These are phyloP conservation scores for Sebastes reedi DNA, from an alignment of 2,797 vertebrate species.

Conservation along the genomic window DNA sequence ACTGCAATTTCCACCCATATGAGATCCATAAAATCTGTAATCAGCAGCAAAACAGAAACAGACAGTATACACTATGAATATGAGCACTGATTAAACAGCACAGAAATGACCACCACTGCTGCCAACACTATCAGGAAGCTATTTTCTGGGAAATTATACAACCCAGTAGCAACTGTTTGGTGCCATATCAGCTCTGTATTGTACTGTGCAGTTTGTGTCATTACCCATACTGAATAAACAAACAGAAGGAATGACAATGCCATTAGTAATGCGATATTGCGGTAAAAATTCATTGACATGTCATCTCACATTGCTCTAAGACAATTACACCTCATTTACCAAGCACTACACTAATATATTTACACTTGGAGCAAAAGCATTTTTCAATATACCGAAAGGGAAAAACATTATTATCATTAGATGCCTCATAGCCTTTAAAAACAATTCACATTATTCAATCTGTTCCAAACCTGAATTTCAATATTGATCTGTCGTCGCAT, in stretches of 20 bases:
- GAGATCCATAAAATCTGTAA: constrained; percentile 27
- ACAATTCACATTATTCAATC: constrained; percentile 36
- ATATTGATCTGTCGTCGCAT: constrained; percentile 17
- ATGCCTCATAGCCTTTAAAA: constrained; percentile 36
- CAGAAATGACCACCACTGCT: constrained; percentile 19
- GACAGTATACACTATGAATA: constrained; percentile 21
- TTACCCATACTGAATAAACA: constrained; percentile 24
- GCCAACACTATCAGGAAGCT: constrained; percentile 7
- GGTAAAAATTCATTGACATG: constrained; percentile 4
- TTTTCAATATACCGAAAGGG: constrained; percentile 19
- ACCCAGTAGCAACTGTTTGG: constrained; percentile 3
- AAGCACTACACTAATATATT: background rate
- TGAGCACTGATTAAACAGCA: constrained; percentile 18
- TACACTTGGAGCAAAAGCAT: constrained; percentile 11
- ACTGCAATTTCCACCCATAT: constrained; percentile 16
- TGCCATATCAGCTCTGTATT: background rate
- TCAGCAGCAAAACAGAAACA: constrained; percentile 17
- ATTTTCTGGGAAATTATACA: constrained; percentile 26
- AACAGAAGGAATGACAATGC: constrained; percentile 5
- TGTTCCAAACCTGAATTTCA: constrained; percentile 37
- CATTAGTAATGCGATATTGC: constrained; percentile 15
- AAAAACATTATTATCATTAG: constrained; percentile 40
- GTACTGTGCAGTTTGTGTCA: background rate
- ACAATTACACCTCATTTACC: constrained; percentile 39
- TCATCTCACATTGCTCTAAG: constrained; percentile 3